phyloP scores from a whole-genome alignment of 2,797 vertebrate species.

The Poeciliopsis gracilis region DNA sequence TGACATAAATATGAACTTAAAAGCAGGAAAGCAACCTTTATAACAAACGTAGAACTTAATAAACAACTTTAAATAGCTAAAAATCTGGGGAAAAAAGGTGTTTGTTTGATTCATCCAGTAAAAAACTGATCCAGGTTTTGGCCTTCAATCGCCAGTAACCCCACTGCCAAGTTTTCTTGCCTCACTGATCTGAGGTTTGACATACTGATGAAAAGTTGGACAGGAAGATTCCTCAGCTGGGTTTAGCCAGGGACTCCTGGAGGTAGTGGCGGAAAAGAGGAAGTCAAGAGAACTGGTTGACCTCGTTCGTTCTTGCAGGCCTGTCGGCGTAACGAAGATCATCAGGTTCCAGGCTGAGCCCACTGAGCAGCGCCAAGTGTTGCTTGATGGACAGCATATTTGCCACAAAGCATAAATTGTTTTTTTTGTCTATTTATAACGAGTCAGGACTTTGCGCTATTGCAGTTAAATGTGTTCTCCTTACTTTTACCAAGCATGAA shows the following conservation, averaged over 20 bases:
- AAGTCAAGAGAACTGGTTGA: constrained; percentile 52
- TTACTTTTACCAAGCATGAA: neutral
- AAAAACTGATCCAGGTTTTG: constrained; percentile 19
- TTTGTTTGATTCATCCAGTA: constrained; percentile 11
- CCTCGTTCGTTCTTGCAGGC: constrained; percentile 55
- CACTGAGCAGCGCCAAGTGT: constrained; percentile 58
- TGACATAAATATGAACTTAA: neutral
- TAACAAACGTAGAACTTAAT: neutral
- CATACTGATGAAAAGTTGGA: constrained; percentile 10
- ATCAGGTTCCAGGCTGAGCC: constrained; percentile 55
- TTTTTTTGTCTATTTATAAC: neutral
- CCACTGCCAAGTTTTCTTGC: neutral
- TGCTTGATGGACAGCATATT: constrained; percentile 21
- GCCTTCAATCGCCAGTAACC: constrained; percentile 10
- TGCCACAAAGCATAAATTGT: constrained; percentile 32
- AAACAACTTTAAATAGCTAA: neutral
- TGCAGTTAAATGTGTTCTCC: neutral
- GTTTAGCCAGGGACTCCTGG: constrained; percentile 26
- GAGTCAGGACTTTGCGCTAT: neutral
- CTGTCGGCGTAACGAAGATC: constrained; percentile 57
- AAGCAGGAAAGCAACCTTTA: no score
- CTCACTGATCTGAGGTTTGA: constrained; percentile 13
- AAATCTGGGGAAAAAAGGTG: neutral
- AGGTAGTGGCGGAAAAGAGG: constrained; percentile 31
- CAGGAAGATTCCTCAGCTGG: constrained; percentile 14